Conservation (phyloP, 2,888 invertebrate species). For the Antheraea yamamai region DNA sequence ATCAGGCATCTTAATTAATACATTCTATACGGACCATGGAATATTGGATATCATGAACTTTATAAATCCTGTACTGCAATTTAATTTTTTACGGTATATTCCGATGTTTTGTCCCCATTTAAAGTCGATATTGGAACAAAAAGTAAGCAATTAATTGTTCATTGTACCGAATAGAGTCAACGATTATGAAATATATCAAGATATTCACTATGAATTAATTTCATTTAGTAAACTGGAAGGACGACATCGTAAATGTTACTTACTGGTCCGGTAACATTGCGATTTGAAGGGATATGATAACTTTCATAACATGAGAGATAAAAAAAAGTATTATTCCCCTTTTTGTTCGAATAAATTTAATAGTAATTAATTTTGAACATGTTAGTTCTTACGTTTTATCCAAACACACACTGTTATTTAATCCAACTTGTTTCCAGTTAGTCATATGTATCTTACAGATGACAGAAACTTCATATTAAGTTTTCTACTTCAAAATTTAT, state of each 20-base stretch:
- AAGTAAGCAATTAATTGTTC: not conserved
- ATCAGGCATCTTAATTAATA: not conserved
- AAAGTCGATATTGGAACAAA: not conserved
- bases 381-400: not conserved
- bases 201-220: not conserved
- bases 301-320: not conserved
- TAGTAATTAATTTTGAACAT: not conserved
- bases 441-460: not conserved
- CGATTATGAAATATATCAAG: not conserved
- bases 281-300: not conserved
- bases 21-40: not conserved
- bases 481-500: not conserved
- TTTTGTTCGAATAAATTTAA: not conserved
- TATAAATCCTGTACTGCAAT: conserved; percentile 2
- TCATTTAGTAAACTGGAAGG: not conserved
- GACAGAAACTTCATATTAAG: not conserved
- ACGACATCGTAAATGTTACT: not conserved
- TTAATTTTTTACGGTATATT: no score
- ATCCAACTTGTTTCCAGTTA: not conserved
- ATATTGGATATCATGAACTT: conserved; percentile 15
- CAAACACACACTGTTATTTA: not conserved
- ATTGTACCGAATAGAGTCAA: not conserved
- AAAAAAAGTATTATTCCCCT: no score
- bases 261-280: not conserved
- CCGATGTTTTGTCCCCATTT: not conserved